Base-by-base conservation (phyloP, 2,113 vertebrate genomes). In the Pterocles gutturalis region DNA sequence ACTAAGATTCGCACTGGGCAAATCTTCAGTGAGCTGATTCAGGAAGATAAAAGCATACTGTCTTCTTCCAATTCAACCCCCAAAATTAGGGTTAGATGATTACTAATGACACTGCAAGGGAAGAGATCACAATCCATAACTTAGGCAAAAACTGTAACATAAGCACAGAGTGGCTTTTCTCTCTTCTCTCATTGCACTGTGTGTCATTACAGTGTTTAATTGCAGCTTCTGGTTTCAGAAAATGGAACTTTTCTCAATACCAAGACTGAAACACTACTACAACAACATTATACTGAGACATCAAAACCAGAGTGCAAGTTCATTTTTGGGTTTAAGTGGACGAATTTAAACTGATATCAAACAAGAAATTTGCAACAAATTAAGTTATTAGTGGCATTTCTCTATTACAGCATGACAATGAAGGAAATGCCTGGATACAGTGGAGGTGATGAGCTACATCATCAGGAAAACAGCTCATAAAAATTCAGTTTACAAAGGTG, bases 151-250 rank as follows among this genome's bases (percentile, higher is more conserved):
- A 60, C 48, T 38, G 67, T 75, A 89, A 86, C 0, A 1, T 70
- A 92, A 83, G 60, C 83, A 83, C 83, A 83, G 55, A 90, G 71
- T 69, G 72, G 86, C 77, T 93, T 87, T 94, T 92, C 87, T 93
- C 71, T 84, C 75, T 90, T 77, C 94, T 93, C 53, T 89, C 87
- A 92, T 90, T 83, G 83, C 53, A 41, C 22, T 46, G 26, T 54
- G 62, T 72, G 62, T 57, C 70, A 83, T 65, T 90, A 87, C 46
- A 92, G 71, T 21, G 4, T 29, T 92, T 91, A 87, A 94, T 2
- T 57, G 21, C 29, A 19, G 73, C 38, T 96, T 96, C 83, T 91
- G 41, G 87, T 95, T 97, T 93, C 91, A 94, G 87, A 94, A 82
- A 87, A 91, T 19, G 57, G 65, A 89, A 93, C 81, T 89, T 90